Conservation (phyloP, 2,113 vertebrate species). For the Aramus guarauna region DNA sequence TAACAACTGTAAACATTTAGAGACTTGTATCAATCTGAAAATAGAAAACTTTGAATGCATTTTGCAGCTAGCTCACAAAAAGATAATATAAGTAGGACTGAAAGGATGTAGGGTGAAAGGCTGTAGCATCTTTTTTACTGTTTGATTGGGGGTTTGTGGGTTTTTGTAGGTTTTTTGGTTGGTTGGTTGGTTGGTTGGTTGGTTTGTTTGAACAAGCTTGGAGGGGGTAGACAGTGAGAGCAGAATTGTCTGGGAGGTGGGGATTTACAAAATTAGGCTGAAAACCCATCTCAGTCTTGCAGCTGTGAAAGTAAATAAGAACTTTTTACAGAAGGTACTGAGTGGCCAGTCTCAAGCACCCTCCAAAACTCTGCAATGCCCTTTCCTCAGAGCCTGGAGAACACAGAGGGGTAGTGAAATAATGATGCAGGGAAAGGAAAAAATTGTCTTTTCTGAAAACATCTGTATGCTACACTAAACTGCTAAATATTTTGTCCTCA, state of each 20-base stretch:
- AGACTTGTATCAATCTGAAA: neutral
- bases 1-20: neutral
- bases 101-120: neutral
- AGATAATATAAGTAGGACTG: neutral
- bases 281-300: neutral
- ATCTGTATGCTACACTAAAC: neutral
- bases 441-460: neutral
- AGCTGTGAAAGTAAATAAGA: neutral
- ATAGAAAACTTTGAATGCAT: neutral
- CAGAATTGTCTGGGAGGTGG: neutral
- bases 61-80: neutral
- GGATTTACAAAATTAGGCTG: neutral
- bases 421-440: neutral
- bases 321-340: neutral
- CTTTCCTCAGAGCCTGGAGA: neutral
- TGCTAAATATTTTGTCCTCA: neutral
- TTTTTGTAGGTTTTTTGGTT: neutral
- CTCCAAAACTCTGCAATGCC: neutral
- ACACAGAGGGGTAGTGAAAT: neutral
- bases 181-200: neutral
- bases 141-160: neutral
- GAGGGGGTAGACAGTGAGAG: accelerated
- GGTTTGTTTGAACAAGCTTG: neutral
- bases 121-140: neutral
- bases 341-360: neutral